These are phyloP conservation scores for Pangasius djambal DNA, from an alignment of 2,797 vertebrate genomes.

Conservation along the genomic window DNA sequence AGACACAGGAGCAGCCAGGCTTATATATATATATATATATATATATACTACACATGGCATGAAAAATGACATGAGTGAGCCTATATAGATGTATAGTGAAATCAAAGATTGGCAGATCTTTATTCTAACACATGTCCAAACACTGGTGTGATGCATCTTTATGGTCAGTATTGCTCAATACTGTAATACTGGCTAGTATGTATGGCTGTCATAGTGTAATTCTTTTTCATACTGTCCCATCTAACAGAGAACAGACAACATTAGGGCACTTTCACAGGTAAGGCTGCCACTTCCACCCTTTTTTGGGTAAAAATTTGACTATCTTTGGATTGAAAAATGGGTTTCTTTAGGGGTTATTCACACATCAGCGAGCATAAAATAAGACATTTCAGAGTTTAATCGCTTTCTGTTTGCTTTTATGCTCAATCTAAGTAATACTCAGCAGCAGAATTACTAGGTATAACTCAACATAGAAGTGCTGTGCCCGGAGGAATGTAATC, in stretches of 20 bases:
- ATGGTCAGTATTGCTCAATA: slow-evolving; percentile 2
- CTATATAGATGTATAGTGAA: slow-evolving; percentile 1
- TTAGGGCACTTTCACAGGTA: neutral
- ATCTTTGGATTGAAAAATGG: neutral
- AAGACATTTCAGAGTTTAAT: neutral
- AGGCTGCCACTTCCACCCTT: neutral
- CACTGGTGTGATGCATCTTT: neutral
- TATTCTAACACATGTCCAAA: neutral
- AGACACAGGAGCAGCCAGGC: slow-evolving; percentile 16
- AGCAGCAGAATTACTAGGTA: neutral
- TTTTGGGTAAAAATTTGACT: neutral
- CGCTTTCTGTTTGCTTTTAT: neutral
- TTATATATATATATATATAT: neutral
- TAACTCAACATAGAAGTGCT: neutral
- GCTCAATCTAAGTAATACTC: neutral
- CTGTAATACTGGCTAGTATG: neutral
- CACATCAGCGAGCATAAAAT: neutral
- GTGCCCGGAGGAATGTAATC: neutral
- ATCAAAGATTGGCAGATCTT: neutral
- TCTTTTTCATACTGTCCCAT: neutral
- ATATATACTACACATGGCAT: neutral
- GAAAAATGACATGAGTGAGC: neutral
- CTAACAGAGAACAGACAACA: neutral
- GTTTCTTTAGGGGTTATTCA: neutral
- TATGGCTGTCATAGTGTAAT: neutral